phyloP scores from a whole-genome alignment of 2,113 vertebrate species.

The Strix aluco region DNA sequence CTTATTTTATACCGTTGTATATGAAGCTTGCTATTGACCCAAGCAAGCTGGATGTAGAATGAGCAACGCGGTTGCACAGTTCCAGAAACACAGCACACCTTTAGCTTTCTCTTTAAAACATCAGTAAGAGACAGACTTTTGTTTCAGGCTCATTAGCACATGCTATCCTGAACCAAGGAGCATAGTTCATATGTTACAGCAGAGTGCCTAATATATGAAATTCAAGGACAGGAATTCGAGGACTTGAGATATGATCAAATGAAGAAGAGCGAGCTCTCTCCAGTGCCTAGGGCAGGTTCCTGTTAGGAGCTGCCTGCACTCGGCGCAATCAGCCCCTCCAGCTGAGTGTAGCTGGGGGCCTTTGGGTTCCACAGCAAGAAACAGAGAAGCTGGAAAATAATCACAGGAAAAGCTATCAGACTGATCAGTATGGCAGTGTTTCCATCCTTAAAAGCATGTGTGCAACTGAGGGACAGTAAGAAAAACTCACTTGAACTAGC shows the following conservation, averaged over 20 bases:
- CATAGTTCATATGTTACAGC: rapidly evolving
- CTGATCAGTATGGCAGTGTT: neutral
- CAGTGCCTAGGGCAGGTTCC: neutral
- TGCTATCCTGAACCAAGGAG: neutral
- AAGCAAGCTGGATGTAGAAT: neutral
- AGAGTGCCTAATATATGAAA: neutral
- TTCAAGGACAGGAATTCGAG: neutral
- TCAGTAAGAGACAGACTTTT: neutral
- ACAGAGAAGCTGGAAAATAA: neutral
- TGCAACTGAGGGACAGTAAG: neutral
- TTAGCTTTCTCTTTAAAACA: neutral
- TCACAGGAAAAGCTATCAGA: neutral
- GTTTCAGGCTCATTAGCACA: neutral
- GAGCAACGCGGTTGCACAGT: neutral
- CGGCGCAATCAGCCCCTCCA: neutral
- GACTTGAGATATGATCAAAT: rapidly evolving
- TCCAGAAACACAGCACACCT: neutral
- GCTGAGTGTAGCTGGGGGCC: neutral
- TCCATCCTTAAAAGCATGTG: neutral
- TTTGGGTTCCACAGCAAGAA: neutral
- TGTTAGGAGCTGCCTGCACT: neutral
- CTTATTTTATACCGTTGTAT: neutral
- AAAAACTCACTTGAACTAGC: neutral
- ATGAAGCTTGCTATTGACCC: neutral
- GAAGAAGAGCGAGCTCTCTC: neutral